Evolutionary conservation across 1,140 invertebrate species (phyloP).

Genomic region (Drosophila guanche): DNA sequence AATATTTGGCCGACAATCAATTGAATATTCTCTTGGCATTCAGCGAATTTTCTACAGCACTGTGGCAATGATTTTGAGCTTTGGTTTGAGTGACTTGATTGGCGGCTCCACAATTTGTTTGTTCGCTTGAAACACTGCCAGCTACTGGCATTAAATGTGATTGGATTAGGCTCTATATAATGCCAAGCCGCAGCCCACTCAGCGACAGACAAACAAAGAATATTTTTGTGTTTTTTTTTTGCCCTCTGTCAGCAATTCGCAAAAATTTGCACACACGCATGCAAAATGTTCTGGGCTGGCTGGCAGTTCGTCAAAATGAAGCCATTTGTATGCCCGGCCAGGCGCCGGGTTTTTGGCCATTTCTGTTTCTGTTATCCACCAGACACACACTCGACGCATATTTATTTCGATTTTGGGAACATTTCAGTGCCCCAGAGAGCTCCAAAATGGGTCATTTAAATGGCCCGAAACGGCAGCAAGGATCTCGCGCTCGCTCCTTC

Average conservation of each 20-base stretch:
- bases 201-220: slow-evolving; percentile 43
- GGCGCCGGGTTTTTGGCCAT: slow-evolving; percentile 21
- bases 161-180: slow-evolving; percentile 23
- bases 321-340: slow-evolving; percentile 69
- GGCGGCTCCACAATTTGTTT: no score
- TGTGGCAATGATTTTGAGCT: no score
- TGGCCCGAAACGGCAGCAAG: no score
- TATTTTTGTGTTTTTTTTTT: slow-evolving; percentile 40
- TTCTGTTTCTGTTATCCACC: slow-evolving; percentile 7
- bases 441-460: no score
- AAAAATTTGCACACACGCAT: slow-evolving; percentile 68
- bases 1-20: no score
- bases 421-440: slow-evolving; percentile 11
- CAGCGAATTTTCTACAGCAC: no score
- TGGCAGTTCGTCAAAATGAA: slow-evolving; percentile 62
- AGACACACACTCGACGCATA: slow-evolving; percentile 9
- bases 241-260: slow-evolving; percentile 30
- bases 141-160: neutral
- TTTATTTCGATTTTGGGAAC: slow-evolving; percentile 25
- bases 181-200: slow-evolving; percentile 18
- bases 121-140: neutral
- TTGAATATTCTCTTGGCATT: no score
- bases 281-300: slow-evolving; percentile 55
- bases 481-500: no score
- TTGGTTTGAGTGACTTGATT: no score